A percentile compares a stretch with the other conserved stretches of the same genome.
Conservation (phyloP, 2,888 invertebrate species). For the Drosophila anceps region DNA sequence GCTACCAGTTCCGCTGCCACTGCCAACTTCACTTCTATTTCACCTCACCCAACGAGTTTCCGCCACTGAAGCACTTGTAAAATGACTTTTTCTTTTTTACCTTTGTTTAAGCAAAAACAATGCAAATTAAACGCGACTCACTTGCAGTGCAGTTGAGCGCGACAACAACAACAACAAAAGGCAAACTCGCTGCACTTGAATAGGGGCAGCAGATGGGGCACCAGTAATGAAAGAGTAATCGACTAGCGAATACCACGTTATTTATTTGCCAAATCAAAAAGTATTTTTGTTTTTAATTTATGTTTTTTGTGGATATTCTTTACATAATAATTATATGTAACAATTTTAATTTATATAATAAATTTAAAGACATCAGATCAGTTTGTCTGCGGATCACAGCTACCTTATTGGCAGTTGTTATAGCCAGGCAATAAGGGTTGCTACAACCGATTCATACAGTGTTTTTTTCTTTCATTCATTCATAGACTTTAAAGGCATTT, state of each 20-base stretch:
- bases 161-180: slow-evolving; percentile 56
- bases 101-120: slow-evolving; percentile 77
- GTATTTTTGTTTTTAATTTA: background rate
- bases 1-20: slow-evolving; percentile 4
- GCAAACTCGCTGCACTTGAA: slow-evolving; percentile 59
- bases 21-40: background rate
- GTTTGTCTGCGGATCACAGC: background rate
- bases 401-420: slow-evolving; percentile 4
- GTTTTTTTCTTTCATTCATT: background rate
- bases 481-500: slow-evolving; percentile 43
- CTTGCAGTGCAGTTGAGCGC: slow-evolving; percentile 78
- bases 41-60: background rate
- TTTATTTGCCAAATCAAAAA: background rate
- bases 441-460: background rate
- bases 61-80: slow-evolving; percentile 64
- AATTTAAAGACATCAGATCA: background rate
- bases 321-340: background rate
- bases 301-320: background rate
- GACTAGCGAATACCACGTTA: slow-evolving; percentile 35
- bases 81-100: slow-evolving; percentile 74
- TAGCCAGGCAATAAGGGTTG: slow-evolving; percentile 46
- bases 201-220: slow-evolving; percentile 22
- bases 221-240: background rate
- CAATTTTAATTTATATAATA: background rate
- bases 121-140: slow-evolving; percentile 83